Evolutionary conservation across 2,888 invertebrate species (phyloP).

Genomic region (Campoplex capitator): DNA sequence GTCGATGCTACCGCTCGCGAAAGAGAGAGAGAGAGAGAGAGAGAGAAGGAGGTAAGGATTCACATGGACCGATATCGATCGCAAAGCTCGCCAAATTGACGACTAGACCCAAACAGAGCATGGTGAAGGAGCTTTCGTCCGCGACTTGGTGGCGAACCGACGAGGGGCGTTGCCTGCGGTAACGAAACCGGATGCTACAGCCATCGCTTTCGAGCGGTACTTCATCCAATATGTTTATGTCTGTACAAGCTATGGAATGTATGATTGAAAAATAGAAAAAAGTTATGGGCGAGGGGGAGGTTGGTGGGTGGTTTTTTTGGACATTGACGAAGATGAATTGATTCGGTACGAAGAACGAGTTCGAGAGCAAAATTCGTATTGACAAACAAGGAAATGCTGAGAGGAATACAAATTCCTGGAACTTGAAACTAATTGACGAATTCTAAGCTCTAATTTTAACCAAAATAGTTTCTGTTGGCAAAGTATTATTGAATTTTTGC

Average conservation of each 20-base stretch:
- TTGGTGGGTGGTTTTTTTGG: not conserved
- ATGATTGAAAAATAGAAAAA: not conserved
- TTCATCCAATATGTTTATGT: not conserved
- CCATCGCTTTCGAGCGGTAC: conserved; percentile 8
- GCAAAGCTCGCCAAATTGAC: conserved; percentile 59
- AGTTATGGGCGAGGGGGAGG: too few relatives aligned
- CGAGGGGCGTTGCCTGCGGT: conserved; percentile 69
- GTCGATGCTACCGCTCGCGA: conserved; percentile 29
- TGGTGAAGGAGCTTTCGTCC: conserved; percentile 45
- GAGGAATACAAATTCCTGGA: not conserved
- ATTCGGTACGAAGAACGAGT: too few relatives aligned
- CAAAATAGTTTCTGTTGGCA: not conserved
- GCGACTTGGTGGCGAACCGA: conserved; percentile 63
- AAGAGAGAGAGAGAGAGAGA: conserved; percentile 8
- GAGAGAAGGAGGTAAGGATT: not conserved
- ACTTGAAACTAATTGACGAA: not conserved
- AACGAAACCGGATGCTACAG: conserved; percentile 64
- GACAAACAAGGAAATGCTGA: not conserved
- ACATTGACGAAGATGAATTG: too few relatives aligned
- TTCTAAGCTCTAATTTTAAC: not conserved
- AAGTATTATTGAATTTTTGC: not conserved
- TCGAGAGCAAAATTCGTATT: not conserved
- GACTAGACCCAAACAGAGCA: conserved; percentile 50
- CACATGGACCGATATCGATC: conserved; percentile 56
- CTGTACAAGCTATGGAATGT: not conserved